Evolutionary conservation across 2,113 vertebrate species (phyloP), one percentile per base, ranked within the genome.

Genomic region (Ceyx margarethae): DNA sequence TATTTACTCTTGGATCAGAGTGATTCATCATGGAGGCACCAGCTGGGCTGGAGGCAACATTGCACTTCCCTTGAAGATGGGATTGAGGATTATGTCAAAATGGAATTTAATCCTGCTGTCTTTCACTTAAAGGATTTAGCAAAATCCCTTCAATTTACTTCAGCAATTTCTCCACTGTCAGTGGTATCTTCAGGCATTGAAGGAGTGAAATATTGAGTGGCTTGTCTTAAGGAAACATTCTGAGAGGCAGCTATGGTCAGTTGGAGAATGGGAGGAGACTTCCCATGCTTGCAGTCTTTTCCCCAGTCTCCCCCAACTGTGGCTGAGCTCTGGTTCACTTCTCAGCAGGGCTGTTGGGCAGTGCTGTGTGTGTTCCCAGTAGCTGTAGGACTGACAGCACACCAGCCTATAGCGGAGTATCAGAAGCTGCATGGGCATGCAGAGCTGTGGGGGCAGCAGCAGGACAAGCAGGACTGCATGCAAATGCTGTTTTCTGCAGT

Each of bases 1-100:
- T 95, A 86, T 95, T 94, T 94, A 94, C 48, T 20, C 76, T 69
- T 29, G 43, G 86, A 83, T 77, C 61, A 25, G 69, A 83, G 66
- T 79, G 93, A 90, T 90, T 92, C 90, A 87, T 42, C 79, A 56
- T 15, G 23, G 64, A 91, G 91, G 93, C 94, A 94, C 93, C 87
- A 84, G 65, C 51, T 26, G 5, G 81, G 50, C 85, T 67, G 62
- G 72, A 95, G 73, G 75, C 86, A 76, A 5, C 0, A 10, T 72
- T 57, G 66, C 48, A 5, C 53, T 88, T 69, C 61, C 89, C 80
- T 83, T 54, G 68, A 74, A 87, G 60, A 79, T 19, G 33, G 66
- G n/a, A 19, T 65, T 88, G 65, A 84, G 77, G 79, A 71, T 86
- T 87, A 78, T 61, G 65, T 79, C 46, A 53, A 50, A 92, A 94